A percentile compares a stretch with the other conserved stretches of the same genome.
Evolutionary conservation across 2,797 vertebrate genomes (phyloP).

Genomic region (Sylvilagus floridanus): DNA sequence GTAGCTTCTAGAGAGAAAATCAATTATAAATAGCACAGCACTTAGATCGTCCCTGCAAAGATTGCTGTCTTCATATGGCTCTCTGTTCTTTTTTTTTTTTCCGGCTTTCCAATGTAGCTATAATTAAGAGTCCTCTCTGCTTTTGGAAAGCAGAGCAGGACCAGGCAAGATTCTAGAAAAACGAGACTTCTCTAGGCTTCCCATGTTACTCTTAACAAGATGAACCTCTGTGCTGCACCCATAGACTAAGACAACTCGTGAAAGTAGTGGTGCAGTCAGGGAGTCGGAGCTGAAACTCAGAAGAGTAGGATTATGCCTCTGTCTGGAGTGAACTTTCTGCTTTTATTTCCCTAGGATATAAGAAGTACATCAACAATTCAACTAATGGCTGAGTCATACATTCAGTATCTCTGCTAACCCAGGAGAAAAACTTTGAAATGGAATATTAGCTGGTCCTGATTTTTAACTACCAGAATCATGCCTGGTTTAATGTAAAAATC

Average conservation of each 20-base stretch:
- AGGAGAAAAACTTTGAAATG: background rate
- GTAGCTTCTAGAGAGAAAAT: background rate
- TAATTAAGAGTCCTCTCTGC: background rate
- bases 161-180: background rate
- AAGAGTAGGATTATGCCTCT: rapidly evolving
- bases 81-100: background rate
- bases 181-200: background rate
- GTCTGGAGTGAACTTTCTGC: background rate
- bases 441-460: background rate
- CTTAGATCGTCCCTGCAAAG: background rate
- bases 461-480: slow-evolving; percentile 28
- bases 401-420: background rate
- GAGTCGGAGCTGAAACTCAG: background rate
- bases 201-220: background rate
- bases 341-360: background rate
- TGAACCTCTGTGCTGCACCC: rapidly evolving
- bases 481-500: background rate
- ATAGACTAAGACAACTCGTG: background rate
- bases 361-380: background rate
- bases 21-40: background rate
- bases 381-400: background rate
- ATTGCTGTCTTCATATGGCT: background rate
- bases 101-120: background rate
- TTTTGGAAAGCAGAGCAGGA: background rate
- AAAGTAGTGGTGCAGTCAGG: no score